These are phyloP conservation scores for Diachasmimorpha longicaudata DNA, from an alignment of 1,140 invertebrate species.

Conservation along the genomic window DNA sequence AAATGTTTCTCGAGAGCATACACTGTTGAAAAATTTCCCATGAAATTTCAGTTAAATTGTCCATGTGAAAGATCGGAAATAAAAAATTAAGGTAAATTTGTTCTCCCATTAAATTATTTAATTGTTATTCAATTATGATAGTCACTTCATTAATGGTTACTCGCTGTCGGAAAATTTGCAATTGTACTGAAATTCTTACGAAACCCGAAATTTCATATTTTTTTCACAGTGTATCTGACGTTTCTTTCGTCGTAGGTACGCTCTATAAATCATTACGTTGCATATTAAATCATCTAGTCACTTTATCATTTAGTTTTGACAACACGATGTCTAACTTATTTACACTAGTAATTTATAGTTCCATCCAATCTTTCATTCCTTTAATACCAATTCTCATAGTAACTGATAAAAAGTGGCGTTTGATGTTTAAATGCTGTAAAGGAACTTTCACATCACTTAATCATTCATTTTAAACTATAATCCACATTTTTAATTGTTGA, in stretches of 20 bases:
- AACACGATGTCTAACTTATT: conserved; percentile 40
- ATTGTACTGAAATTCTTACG: background rate
- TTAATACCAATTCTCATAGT: conserved; percentile 46
- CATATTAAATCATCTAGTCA: background rate
- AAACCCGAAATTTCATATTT: too few species aligned
- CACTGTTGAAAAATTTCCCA: too few species aligned
- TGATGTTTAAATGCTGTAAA: conserved; percentile 66
- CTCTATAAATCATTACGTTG: conserved; percentile 7
- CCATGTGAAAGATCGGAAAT: too few species aligned
- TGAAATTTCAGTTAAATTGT: too few species aligned
- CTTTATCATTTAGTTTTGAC: conserved; percentile 13
- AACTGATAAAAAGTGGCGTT: conserved; percentile 52
- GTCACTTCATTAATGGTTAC: too few species aligned
- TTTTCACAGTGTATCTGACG: background rate
- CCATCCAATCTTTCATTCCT: conserved; percentile 49
- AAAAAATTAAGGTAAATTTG: too few species aligned
- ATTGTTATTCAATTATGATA: too few species aligned
- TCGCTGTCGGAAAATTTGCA: too few species aligned
- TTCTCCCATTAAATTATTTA: too few species aligned
- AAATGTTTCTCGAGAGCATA: background rate
- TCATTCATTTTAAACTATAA: conserved; percentile 39
- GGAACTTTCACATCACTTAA: conserved; percentile 60
- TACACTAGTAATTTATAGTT: conserved; percentile 55
- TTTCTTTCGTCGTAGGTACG: background rate
- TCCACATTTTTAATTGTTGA: conserved; percentile 19